A percentile compares a stretch with the other conserved stretches of the same genome.
phyloP scores from a whole-genome alignment of 1,140 invertebrate genomes.

The Pseudomyrmex cubaensis region DNA sequence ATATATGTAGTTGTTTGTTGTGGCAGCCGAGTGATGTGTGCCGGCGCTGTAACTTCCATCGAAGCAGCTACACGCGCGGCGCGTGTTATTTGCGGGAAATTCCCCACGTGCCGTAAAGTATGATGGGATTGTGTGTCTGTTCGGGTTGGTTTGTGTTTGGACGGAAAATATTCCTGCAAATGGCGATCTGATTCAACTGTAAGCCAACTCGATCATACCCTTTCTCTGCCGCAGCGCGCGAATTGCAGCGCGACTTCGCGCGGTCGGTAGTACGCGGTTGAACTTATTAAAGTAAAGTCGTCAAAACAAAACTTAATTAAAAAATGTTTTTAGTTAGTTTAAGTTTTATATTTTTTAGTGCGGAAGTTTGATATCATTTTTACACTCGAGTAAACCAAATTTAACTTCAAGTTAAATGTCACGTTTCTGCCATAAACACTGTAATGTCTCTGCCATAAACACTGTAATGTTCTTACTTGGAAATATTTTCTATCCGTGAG shows the following conservation, averaged over 20 bases:
- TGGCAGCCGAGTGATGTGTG: background rate
- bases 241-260: background rate
- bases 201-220: background rate
- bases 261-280: no score
- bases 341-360: background rate
- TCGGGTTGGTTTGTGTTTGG: background rate
- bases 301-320: background rate
- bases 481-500: no score
- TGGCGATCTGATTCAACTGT: background rate
- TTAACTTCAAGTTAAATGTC: background rate
- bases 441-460: background rate
- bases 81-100: background rate
- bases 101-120: background rate
- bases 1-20: background rate
- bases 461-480: no score
- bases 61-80: background rate
- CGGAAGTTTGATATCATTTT: background rate
- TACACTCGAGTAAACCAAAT: background rate
- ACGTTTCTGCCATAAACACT: background rate
- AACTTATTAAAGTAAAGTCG: background rate
- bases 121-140: background rate
- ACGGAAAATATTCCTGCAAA: constrained; percentile 14
- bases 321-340: background rate
- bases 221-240: background rate
- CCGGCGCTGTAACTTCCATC: background rate